Base-by-base conservation (phyloP, 2,888 invertebrate species). In the Rhopalosiphum nymphaeae region DNA sequence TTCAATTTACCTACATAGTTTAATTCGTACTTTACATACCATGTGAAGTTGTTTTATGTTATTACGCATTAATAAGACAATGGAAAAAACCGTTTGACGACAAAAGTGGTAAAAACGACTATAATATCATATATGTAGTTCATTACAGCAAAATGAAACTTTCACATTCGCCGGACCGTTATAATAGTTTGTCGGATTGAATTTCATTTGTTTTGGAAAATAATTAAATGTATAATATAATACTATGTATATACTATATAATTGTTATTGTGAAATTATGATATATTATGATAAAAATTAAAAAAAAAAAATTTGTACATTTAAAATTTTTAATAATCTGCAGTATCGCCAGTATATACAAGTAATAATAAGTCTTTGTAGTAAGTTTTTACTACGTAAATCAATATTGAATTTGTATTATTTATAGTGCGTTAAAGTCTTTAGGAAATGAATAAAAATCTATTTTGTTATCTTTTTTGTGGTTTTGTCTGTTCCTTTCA, bases 141-240 rank as follows among this genome's bases (percentile, higher is more conserved):
- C 84, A 89, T 90, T 89, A 93, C 16, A 36, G 46, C 57, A 85
- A 89, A 89, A 36, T 46, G 26, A 93, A 89, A 93, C 89, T 93
- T 93, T 93, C 93, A 93, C 93, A 90, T 89, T 93, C 10, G 46
- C 25, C 26, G 36, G 2, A 93, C 93, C 46, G 89, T 93, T 78
- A 89, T 42, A 78, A 53, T 85, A 85, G 49, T 91, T 84, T 53
- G 56, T 44, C n/a, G 26, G 13, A 26, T 91, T 36, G 26, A 11
- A 78, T 78, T 53, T 67, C 78, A 26, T 56, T 44, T 49, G 11
- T 91, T 49, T 91, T 78, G n/a, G 67, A 53, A 78, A 78, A 10
- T 42, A 56, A 91, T 91, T 84, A 56, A 85, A 29, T n/a, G 9
- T 46, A 49, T 36, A 53, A 90, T 42, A 89, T 46, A 44, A 44